phyloP scores from a whole-genome alignment of 2,113 vertebrate genomes.

The Balaeniceps rex region DNA sequence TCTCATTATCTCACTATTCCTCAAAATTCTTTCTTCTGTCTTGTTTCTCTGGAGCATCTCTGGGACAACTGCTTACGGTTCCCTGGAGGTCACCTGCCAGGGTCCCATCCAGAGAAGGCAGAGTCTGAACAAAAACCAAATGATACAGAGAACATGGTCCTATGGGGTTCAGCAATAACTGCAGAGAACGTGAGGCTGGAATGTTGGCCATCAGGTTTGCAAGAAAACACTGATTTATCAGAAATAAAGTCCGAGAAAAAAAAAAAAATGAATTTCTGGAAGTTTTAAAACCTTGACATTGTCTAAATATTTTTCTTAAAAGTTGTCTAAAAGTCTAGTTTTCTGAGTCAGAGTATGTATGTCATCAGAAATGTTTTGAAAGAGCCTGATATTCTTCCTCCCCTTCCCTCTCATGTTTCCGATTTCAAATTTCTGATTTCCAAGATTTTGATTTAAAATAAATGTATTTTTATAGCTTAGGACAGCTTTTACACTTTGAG shows the following conservation, averaged over 20 bases:
- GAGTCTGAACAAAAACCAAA: background rate
- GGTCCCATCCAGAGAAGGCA: background rate
- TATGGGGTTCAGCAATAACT: background rate
- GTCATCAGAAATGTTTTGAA: background rate
- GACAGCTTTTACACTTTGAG: background rate
- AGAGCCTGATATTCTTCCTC: background rate
- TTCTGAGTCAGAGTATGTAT: background rate
- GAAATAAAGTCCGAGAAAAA: background rate
- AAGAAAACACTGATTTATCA: background rate
- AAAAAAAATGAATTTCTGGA: background rate
- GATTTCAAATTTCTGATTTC: background rate
- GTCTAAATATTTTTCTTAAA: background rate
- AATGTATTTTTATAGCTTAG: background rate
- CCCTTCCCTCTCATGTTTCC: background rate
- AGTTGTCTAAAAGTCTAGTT: background rate
- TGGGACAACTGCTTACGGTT: background rate
- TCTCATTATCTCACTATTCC: background rate
- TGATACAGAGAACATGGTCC: fast-evolving
- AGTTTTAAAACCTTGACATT: background rate
- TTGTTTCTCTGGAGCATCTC: background rate
- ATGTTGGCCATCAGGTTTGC: background rate
- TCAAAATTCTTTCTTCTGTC: background rate
- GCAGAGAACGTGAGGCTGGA: background rate
- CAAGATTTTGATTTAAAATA: background rate
- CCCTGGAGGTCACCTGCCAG: background rate